Evolutionary conservation across 2,888 invertebrate genomes (phyloP).

Genomic region (Notodonta ziczac): DNA sequence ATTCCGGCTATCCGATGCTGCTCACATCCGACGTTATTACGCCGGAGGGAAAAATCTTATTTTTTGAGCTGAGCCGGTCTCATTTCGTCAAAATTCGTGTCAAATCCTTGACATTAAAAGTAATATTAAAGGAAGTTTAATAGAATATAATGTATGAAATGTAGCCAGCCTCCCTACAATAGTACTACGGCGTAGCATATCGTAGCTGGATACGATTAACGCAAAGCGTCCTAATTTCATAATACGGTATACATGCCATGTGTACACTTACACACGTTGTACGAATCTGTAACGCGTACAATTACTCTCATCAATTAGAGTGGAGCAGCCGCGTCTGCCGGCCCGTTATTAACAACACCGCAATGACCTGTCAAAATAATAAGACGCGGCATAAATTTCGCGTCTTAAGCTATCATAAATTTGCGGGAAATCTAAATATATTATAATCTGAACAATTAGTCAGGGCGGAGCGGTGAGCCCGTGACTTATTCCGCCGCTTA

Average conservation of each 20-base stretch:
- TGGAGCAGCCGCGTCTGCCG: slow-evolving; percentile 7
- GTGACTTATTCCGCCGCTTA: slow-evolving; percentile 50
- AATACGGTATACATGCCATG: background rate
- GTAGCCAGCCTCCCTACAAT: background rate
- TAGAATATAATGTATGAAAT: too few relatives aligned
- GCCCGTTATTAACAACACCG: slow-evolving; percentile 49
- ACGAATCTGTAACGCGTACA: slow-evolving; percentile 8
- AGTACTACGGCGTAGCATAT: background rate
- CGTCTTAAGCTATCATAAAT: slow-evolving; percentile 62
- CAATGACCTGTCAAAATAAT: slow-evolving; percentile 75
- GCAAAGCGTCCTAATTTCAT: background rate
- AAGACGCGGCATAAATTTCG: slow-evolving; percentile 69
- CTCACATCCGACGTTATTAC: slow-evolving; percentile 12
- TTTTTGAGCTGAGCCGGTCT: background rate
- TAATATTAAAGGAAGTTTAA: background rate
- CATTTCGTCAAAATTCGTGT: background rate
- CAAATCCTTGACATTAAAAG: background rate
- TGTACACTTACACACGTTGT: background rate
- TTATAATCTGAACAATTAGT: slow-evolving; percentile 74
- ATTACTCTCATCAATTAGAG: slow-evolving; percentile 24
- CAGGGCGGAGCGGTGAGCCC: slow-evolving; percentile 48
- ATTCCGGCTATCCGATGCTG: slow-evolving; percentile 20
- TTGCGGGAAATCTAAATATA: slow-evolving; percentile 60
- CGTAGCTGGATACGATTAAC: background rate
- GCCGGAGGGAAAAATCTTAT: background rate